These are phyloP conservation scores for Arctopsyche grandis DNA, from an alignment of 1,140 invertebrate genomes.

Conservation along the genomic window DNA sequence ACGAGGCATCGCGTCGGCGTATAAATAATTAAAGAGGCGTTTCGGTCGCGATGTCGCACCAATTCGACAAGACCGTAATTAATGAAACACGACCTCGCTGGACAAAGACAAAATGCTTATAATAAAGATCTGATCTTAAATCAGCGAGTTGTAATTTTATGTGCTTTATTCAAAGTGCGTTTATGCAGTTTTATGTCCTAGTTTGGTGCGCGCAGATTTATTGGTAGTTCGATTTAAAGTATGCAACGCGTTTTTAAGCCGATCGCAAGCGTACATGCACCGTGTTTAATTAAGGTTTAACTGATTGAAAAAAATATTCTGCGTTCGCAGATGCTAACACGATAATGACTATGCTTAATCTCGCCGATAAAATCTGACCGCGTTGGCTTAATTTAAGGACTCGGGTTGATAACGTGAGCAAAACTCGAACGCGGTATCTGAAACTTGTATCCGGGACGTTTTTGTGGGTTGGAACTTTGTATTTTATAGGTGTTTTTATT, in stretches of 20 bases:
- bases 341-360: constrained; percentile 17
- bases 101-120: neutral
- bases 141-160: no score
- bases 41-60: neutral
- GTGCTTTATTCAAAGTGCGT: no score
- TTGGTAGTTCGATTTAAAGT: no score
- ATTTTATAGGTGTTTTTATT: no score
- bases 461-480: no score
- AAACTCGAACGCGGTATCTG: neutral
- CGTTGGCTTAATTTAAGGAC: neutral
- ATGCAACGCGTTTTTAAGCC: no score
- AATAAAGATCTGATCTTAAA: no score
- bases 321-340: neutral
- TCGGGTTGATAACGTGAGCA: neutral
- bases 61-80: neutral
- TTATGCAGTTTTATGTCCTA: no score
- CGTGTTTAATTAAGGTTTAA: neutral
- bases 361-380: constrained; percentile 17
- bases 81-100: neutral
- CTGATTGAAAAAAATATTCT: neutral
- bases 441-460: neutral
- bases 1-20: constrained; percentile 15
- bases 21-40: constrained; percentile 16
- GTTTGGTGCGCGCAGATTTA: no score
- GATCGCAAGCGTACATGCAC: neutral